Conservation (phyloP, 2,888 invertebrate genomes). For the Lycophotia porphyrea region DNA sequence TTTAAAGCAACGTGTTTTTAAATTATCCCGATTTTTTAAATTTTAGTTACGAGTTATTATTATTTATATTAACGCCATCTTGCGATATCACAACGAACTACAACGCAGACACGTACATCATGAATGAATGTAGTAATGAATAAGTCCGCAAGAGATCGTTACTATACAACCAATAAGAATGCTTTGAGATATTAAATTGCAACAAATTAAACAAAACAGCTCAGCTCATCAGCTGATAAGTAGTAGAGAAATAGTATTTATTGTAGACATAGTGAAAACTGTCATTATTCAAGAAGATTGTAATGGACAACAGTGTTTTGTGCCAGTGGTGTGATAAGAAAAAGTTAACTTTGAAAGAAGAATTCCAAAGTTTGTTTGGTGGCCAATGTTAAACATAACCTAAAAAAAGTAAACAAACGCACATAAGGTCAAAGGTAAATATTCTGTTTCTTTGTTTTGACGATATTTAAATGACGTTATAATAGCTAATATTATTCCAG, state of each 20-base stretch:
- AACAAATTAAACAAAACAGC: conserved; percentile 55
- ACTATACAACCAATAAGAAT: conserved; percentile 44
- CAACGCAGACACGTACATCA: conserved; percentile 4
- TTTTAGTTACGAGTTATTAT: no score
- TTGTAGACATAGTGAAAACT: conserved; percentile 45
- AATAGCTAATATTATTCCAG: conserved; percentile 36
- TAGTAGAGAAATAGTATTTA: conserved; percentile 57
- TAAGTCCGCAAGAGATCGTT: conserved; percentile 59
- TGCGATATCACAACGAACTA: conserved; percentile 44
- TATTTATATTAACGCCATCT: conserved; percentile 62
- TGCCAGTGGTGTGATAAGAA: conserved; percentile 39
- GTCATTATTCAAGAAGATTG: conserved; percentile 31
- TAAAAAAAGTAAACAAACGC: conserved; percentile 69
- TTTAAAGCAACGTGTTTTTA: not conserved
- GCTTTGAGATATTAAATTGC: conserved; percentile 36
- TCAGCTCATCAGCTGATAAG: conserved; percentile 65
- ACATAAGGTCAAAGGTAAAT: conserved; percentile 64
- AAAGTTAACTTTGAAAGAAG: conserved; percentile 32
- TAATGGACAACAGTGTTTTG: conserved; percentile 35
- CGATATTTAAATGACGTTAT: conserved; percentile 23
- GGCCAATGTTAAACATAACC: conserved; percentile 67
- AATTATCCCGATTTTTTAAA: not conserved
- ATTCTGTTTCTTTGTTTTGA: conserved; percentile 49
- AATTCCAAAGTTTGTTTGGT: conserved; percentile 39
- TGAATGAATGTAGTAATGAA: conserved; percentile 60